Conservation (phyloP, 2,113 vertebrate genomes). For the Planiliza haematocheilus region DNA sequence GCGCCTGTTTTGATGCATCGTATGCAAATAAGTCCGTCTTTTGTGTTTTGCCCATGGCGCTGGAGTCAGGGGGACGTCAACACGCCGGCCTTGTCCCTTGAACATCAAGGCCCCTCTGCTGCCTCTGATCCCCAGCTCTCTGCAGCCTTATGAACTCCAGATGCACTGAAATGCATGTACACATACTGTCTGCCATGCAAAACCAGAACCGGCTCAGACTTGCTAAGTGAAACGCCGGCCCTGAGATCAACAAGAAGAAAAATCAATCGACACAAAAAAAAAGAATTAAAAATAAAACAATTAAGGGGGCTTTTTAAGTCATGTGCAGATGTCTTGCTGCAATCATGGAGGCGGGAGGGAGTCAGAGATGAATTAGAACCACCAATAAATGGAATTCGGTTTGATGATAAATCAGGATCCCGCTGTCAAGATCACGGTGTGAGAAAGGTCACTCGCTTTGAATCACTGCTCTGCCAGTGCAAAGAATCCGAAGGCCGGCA, state of each 20-base stretch:
- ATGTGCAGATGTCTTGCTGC: constrained; percentile 42
- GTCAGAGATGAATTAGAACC: constrained; percentile 61
- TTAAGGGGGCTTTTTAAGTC: constrained; percentile 39
- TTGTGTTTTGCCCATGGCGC: constrained; percentile 59
- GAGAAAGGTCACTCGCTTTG: constrained; percentile 66
- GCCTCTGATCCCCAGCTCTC: constrained; percentile 64
- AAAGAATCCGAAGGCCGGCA: background rate
- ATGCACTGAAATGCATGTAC: constrained; percentile 38
- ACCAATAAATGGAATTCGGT: constrained; percentile 50
- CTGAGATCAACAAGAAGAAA: constrained; percentile 19
- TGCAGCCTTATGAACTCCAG: constrained; percentile 41
- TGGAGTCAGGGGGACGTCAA: constrained; percentile 35
- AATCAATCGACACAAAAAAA: constrained; percentile 43
- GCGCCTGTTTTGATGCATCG: constrained; percentile 54
- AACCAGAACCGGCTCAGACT: constrained; percentile 11
- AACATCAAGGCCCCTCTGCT: constrained; percentile 70
- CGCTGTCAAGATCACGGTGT: constrained; percentile 53
- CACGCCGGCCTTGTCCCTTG: constrained; percentile 55
- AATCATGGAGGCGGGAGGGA: constrained; percentile 47
- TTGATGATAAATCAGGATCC: constrained; percentile 61
- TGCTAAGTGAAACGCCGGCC: constrained; percentile 1
- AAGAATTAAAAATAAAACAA: constrained; percentile 34
- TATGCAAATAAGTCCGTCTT: constrained; percentile 62
- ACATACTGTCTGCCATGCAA: constrained; percentile 13
- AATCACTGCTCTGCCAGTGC: constrained; percentile 39